These are phyloP conservation scores for Chloroclystis v-ata DNA, from an alignment of 2,888 invertebrate genomes.

Conservation along the genomic window DNA sequence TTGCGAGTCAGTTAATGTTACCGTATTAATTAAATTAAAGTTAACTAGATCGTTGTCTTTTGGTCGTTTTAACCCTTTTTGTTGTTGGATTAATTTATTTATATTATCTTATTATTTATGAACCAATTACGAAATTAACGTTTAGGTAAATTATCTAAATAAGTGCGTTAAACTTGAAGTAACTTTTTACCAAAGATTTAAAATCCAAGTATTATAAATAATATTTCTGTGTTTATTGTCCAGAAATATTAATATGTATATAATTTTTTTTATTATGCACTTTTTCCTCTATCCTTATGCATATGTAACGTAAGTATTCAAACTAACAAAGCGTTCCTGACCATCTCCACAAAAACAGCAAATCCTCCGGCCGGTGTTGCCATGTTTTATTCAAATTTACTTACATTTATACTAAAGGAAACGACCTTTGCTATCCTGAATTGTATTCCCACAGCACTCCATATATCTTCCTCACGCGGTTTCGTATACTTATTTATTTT, in stretches of 20 bases:
- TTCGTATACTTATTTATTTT: conserved; percentile 60
- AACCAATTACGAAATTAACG: conserved; percentile 6
- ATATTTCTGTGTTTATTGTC: neutral
- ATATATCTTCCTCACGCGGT: conserved; percentile 74
- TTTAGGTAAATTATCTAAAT: neutral
- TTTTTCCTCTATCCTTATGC: neutral
- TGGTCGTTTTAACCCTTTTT: conserved; percentile 55
- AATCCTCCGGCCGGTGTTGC: conserved; percentile 28
- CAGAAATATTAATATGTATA: neutral
- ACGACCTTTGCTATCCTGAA: conserved; percentile 71
- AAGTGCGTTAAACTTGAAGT: neutral
- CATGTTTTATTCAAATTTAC: conserved; percentile 79
- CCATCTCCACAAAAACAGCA: conserved; percentile 32
- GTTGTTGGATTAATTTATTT: conserved; percentile 46
- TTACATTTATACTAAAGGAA: conserved; percentile 77
- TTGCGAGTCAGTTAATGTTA: conserved; percentile 39
- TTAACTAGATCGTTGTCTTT: conserved; percentile 49
- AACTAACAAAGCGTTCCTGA: conserved; percentile 14
- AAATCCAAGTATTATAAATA: no score
- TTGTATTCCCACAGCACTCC: conserved; percentile 73
- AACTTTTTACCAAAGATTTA: no score
- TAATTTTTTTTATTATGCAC: no score
- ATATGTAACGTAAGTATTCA: conserved; percentile 7
- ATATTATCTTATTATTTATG: conserved; percentile 25
- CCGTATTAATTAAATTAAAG: conserved; percentile 55